Conservation (phyloP, 2,113 vertebrate species). For the Pomatorhinus ruficollis region DNA sequence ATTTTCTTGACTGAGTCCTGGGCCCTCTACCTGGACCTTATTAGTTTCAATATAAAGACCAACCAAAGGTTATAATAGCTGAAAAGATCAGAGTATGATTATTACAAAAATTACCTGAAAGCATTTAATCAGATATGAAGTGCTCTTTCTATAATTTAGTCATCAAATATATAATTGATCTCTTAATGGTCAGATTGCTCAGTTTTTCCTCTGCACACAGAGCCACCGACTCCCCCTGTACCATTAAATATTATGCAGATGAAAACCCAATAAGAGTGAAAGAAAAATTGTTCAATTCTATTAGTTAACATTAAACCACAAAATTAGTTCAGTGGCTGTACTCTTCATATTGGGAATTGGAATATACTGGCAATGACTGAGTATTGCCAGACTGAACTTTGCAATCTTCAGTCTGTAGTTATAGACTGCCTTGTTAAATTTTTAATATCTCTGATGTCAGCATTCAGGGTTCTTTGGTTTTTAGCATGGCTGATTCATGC, state of each 20-base stretch:
- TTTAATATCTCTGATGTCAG: not conserved
- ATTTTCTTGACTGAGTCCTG: not conserved
- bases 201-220: not conserved
- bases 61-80: not conserved
- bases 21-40: not conserved
- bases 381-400: too few relatives aligned
- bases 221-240: not conserved
- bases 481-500: not conserved
- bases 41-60: not conserved
- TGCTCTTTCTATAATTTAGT: not conserved
- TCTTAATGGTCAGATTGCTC: not conserved
- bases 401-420: not conserved
- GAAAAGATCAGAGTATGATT: not conserved
- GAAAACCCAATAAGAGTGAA: not conserved
- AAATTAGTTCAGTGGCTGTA: not conserved
- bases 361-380: not conserved
- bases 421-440: not conserved
- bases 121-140: not conserved
- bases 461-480: not conserved
- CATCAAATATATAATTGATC: not conserved
- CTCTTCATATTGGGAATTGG: not conserved
- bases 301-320: not conserved
- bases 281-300: not conserved
- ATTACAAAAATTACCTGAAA: not conserved
- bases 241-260: not conserved